Evolutionary conservation across 2,113 vertebrate genomes (phyloP).

Genomic region (Rhodinocichla rosea): DNA sequence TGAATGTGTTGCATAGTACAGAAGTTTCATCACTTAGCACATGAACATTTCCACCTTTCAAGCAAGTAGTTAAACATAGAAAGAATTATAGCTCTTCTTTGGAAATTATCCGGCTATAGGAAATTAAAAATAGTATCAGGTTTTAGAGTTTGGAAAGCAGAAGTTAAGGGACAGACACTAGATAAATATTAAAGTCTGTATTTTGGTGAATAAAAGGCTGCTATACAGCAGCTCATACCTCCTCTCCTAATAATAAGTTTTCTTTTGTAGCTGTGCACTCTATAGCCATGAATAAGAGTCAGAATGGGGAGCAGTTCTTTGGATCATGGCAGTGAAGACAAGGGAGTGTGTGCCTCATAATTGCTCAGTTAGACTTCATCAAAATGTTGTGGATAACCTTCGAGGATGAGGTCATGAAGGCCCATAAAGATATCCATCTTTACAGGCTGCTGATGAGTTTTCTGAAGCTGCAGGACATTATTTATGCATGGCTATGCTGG

Average conservation of each 20-base stretch:
- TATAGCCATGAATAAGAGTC: neutral
- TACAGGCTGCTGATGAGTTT: neutral
- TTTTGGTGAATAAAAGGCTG: neutral
- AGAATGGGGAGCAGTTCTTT: neutral
- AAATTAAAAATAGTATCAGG: neutral
- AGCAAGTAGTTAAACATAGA: neutral
- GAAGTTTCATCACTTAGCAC: neutral
- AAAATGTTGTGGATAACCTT: neutral
- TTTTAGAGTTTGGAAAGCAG: neutral
- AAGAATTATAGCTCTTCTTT: neutral
- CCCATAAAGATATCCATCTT: neutral
- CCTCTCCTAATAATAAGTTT: neutral
- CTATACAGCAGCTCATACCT: neutral
- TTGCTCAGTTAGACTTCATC: neutral
- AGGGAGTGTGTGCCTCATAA: neutral
- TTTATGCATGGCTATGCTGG: neutral
- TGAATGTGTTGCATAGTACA: neutral
- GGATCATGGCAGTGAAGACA: neutral
- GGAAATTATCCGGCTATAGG: neutral
- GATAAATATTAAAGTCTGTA: neutral
- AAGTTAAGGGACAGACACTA: neutral
- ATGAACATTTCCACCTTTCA: neutral
- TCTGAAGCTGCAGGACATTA: constrained; percentile 1
- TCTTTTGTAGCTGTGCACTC: neutral
- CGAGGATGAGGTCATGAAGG: neutral